Evolutionary conservation across 1,140 invertebrate genomes (phyloP), one percentile per base, ranked within the genome.

Genomic region (Bombus vancouverensis): DNA sequence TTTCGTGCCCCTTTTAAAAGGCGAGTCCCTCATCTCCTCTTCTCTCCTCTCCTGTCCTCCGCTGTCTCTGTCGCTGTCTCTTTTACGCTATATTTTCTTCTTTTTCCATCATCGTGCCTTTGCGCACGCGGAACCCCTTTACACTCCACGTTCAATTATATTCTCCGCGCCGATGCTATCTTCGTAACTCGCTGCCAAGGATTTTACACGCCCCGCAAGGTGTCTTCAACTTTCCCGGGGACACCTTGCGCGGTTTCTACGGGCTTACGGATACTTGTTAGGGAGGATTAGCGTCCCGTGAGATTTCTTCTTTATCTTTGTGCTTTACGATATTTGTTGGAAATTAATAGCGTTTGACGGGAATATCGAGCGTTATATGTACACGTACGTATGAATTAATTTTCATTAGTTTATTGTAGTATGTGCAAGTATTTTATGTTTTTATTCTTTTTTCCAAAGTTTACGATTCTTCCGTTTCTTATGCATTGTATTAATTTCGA

Each of bases 91-190:
- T 78, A 22, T 37, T 39, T 70, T 10, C 37, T 25, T 25, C 22
- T 39, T 18, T 37, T 25, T 39, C 37, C 68, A 28, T 68, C 47
- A 34, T 57, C 68, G 42, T 65, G 59, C 47, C 57, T 85, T 66
- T 65, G 74, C 62, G 32, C 32, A 76, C 81, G 71, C 53, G 75
- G 42, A 74, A 85, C 78, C 75, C 70, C 76, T 72, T 85, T 72
- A 34, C 65, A 44, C 66, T 12, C 47, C n/a, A 39, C 42, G 62
- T 86, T 75, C 85, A 86, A 86, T 86, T 86, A 86, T 77, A 76
- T 76, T 47, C 72, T 62, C 78, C 42, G 47, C 70, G 53, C 53
- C 85, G 70, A 66, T 85, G 66, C 75, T 80, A 80, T 80, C 83
- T 85, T 85, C 76, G 83, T 85, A 72, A 85, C 76, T 72, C 66